These are phyloP conservation scores for Paracentrotus lividus DNA, from an alignment of 53 echinoderm and acorn worm genomes.

Conservation along the genomic window DNA sequence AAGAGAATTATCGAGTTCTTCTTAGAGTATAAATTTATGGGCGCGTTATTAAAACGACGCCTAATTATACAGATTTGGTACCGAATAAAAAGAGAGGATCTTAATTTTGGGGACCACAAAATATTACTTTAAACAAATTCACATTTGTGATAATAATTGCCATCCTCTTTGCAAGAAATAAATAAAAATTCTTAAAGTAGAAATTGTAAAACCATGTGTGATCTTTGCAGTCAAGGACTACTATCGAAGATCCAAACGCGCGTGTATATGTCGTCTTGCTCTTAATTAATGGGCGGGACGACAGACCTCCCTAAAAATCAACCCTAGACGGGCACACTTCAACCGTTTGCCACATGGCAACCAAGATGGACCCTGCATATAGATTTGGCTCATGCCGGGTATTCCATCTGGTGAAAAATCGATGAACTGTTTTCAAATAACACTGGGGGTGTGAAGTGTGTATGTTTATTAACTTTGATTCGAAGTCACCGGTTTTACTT, in stretches of 20 bases:
- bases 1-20: no score
- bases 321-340: not conserved
- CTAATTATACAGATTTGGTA: no score
- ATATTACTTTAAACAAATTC: no score
- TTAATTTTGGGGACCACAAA: no score
- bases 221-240: not conserved
- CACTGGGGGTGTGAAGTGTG: not conserved
- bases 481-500: not conserved
- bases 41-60: no score
- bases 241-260: not conserved
- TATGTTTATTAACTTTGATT: conserved; percentile 1
- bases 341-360: not conserved
- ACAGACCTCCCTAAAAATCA: not conserved
- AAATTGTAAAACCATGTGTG: no score
- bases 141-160: no score
- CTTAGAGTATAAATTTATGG: no score
- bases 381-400: not conserved
- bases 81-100: no score
- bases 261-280: not conserved
- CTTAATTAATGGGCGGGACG: not conserved
- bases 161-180: no score
- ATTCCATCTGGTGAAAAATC: not conserved
- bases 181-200: no score
- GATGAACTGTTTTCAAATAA: conserved; percentile 1
- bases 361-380: not conserved